These are phyloP conservation scores for Bombus fervidus DNA, from an alignment of 1,140 invertebrate genomes.

Conservation along the genomic window DNA sequence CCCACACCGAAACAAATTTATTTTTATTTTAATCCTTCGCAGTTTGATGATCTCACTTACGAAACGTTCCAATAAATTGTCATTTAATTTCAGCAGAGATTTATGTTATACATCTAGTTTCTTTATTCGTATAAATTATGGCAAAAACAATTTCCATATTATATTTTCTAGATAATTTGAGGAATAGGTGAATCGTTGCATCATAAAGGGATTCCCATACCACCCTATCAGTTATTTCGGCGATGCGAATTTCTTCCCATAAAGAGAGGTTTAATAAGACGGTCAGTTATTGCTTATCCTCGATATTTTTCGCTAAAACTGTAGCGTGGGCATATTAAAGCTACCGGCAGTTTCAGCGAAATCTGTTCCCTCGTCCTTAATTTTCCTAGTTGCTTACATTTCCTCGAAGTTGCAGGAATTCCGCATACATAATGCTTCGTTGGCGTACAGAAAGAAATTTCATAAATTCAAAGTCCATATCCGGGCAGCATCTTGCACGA, in stretches of 20 bases:
- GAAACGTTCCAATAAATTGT: too few relatives aligned
- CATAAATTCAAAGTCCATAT: constrained; percentile 37
- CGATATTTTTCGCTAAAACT: not conserved
- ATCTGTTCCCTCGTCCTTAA: not conserved
- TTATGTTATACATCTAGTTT: too few relatives aligned
- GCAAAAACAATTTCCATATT: too few relatives aligned
- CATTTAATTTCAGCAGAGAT: too few relatives aligned
- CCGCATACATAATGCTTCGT: constrained; percentile 15
- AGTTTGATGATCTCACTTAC: not conserved
- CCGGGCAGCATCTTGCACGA: not conserved
- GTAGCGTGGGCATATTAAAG: not conserved
- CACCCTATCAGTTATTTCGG: rapidly evolving
- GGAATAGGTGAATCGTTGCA: too few relatives aligned
- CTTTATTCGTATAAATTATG: too few relatives aligned
- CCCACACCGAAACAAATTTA: not conserved
- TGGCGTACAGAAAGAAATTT: not conserved
- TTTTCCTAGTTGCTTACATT: not conserved
- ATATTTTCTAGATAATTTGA: too few relatives aligned
- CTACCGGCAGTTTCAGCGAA: not conserved
- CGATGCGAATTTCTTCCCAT: not conserved
- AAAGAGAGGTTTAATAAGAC: not conserved
- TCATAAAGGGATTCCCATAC: not conserved
- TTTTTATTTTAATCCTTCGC: not conserved
- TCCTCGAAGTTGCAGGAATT: constrained; percentile 5
- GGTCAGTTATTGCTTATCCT: not conserved